Percentiles rank a stretch among this genome's conserved stretches.
Conservation (phyloP, 2,888 invertebrate species). For the Ditula angustiorana region DNA sequence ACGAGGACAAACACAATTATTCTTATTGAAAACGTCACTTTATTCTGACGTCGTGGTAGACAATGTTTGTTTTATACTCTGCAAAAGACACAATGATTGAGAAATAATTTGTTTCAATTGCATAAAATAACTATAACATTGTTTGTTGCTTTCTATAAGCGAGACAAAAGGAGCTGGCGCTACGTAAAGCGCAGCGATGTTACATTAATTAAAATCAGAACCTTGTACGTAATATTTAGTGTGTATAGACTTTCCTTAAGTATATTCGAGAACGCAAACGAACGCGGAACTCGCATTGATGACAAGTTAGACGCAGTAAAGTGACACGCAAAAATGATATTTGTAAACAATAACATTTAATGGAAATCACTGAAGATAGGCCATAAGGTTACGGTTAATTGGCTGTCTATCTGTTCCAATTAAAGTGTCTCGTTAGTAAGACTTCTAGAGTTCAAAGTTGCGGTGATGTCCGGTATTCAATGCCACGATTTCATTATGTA, state of each 20-base stretch:
- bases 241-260: too few species aligned
- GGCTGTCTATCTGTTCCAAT: background rate
- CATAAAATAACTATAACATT: too few species aligned
- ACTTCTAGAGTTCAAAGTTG: background rate
- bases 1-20: background rate
- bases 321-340: slow-evolving; percentile 2
- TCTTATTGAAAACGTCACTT: background rate
- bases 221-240: too few species aligned
- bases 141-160: too few species aligned
- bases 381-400: background rate
- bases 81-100: background rate
- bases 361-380: background rate
- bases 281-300: background rate
- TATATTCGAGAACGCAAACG: background rate
- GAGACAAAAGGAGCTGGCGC: too few species aligned
- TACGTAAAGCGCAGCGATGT: too few species aligned
- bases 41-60: background rate
- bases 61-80: background rate
- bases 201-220: too few species aligned
- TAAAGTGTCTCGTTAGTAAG: background rate
- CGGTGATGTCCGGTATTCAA: background rate
- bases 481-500: background rate
- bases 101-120: background rate
- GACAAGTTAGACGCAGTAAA: background rate
- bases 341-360: slow-evolving; percentile 11